Evolutionary conservation across 2,113 vertebrate genomes (phyloP).

Genomic region (Pachycephala philippinensis): DNA sequence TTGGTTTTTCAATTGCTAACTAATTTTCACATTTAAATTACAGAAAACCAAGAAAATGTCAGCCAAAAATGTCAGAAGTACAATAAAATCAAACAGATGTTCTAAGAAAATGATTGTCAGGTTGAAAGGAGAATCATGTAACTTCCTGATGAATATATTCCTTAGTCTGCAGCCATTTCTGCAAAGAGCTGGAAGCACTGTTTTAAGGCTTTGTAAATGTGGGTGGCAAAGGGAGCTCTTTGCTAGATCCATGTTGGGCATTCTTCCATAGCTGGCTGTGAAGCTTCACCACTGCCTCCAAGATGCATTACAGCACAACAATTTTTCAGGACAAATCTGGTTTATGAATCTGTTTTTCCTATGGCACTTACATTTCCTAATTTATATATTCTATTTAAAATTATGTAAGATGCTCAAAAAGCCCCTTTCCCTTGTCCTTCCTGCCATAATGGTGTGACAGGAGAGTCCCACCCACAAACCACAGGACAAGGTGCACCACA

Average conservation of each 20-base stretch:
- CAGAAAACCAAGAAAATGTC: not conserved
- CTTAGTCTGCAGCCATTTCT: not conserved
- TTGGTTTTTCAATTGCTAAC: not conserved
- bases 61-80: not conserved
- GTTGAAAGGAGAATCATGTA: not conserved
- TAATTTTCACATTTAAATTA: not conserved
- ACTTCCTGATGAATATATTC: not conserved
- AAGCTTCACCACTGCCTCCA: not conserved
- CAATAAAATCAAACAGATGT: not conserved
- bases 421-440: rapidly evolving
- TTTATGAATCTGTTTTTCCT: not conserved
- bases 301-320: not conserved
- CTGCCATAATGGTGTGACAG: not conserved
- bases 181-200: not conserved
- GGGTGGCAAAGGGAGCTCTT: not conserved
- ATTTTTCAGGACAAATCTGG: not conserved
- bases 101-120: not conserved
- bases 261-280: not conserved
- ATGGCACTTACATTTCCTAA: not conserved
- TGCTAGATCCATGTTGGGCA: not conserved
- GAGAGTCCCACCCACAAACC: not conserved
- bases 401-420: not conserved
- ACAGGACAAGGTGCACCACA: not conserved
- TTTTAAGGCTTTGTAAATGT: not conserved
- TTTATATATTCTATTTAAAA: not conserved